Percentiles rank a stretch among this genome's conserved stretches.
phyloP scores from a whole-genome alignment of 2,888 invertebrate species.

The Endotricha flammealis region DNA sequence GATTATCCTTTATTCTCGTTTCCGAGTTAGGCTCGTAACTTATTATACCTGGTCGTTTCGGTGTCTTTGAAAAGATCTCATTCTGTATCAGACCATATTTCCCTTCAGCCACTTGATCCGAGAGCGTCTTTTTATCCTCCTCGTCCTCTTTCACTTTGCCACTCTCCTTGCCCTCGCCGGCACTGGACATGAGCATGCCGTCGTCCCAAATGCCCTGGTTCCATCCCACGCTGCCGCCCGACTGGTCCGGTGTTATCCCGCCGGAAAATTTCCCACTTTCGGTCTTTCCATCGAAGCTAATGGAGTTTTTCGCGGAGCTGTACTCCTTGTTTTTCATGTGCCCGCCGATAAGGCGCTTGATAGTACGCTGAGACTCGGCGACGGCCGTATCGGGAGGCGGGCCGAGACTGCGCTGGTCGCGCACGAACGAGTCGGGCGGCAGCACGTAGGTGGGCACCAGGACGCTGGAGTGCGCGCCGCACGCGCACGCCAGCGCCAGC shows the following conservation, averaged over 20 bases:
- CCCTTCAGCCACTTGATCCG: constrained; percentile 94
- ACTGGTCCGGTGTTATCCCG: constrained; percentile 62
- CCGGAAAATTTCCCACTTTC: constrained; percentile 62
- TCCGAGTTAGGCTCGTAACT: constrained; percentile 90
- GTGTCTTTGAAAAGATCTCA: constrained; percentile 84
- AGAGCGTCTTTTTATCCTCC: constrained; percentile 89
- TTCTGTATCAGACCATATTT: constrained; percentile 93
- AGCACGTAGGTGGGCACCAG: constrained; percentile 74
- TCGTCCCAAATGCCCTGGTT: constrained; percentile 81
- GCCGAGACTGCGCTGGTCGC: constrained; percentile 70
- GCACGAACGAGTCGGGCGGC: constrained; percentile 74
- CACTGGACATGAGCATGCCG: constrained; percentile 82
- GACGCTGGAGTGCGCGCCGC: constrained; percentile 59
- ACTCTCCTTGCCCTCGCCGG: constrained; percentile 81
- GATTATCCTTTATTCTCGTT: constrained; percentile 86
- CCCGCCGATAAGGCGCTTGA: constrained; percentile 83
- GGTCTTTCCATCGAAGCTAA: constrained; percentile 52
- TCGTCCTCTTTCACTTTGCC: constrained; percentile 72
- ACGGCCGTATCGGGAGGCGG: constrained; percentile 43
- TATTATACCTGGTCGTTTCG: constrained; percentile 87
- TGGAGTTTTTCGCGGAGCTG: constrained; percentile 60
- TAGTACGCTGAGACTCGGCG: constrained; percentile 73
- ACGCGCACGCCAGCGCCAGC: constrained; percentile 69
- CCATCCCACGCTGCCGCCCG: constrained; percentile 72
- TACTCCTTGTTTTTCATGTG: constrained; percentile 77